Evolutionary conservation across 2,113 vertebrate genomes (phyloP).

Genomic region (Ptyas mucosa): DNA sequence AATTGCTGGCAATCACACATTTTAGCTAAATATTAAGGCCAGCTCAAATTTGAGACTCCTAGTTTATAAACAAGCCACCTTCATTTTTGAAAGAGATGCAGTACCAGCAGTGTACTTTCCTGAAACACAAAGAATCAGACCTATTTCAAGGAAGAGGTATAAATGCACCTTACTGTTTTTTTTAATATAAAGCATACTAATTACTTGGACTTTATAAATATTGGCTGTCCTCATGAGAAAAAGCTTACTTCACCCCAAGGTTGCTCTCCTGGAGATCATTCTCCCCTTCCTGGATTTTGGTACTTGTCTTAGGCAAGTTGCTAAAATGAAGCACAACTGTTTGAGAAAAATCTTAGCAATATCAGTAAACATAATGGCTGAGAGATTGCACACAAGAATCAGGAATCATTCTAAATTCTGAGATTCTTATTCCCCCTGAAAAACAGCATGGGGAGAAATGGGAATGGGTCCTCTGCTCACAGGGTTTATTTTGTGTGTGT

Average conservation of each 20-base stretch:
- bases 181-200: not conserved
- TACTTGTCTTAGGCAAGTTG: slow-evolving; percentile 15
- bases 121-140: not conserved
- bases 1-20: not conserved
- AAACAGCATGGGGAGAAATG: not conserved
- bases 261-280: slow-evolving; percentile 47
- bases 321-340: slow-evolving; percentile 33
- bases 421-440: not conserved
- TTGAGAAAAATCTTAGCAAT: not conserved
- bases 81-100: not conserved
- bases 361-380: not conserved
- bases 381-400: not conserved
- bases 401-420: not conserved
- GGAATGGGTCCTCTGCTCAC: not conserved
- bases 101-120: not conserved
- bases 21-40: not conserved
- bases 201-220: not conserved
- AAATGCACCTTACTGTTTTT: not conserved
- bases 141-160: not conserved
- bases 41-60: not conserved
- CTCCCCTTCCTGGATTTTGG: slow-evolving; percentile 36
- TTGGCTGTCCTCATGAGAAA: not conserved
- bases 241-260: slow-evolving; percentile 53
- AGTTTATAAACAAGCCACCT: not conserved
- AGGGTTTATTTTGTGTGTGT: not conserved